Evolutionary conservation across 2,797 vertebrate genomes (phyloP), one percentile per base, ranked within the genome.

Genomic region (Steatocranus sp.): DNA sequence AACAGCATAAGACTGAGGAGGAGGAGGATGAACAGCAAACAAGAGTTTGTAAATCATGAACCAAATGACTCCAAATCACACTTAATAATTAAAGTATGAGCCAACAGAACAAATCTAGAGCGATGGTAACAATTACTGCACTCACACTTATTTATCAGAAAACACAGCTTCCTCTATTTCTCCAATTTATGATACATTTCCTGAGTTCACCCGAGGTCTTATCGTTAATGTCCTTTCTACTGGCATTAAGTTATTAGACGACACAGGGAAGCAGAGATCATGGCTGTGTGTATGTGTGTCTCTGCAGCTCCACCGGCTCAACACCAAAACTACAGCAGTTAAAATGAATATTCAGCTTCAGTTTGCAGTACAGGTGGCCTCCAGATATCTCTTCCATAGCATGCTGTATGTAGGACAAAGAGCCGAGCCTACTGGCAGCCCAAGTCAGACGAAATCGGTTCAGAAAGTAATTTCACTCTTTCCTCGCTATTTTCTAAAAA

Each of bases 341-440:
- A 46, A 41, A 70, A 18, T 70, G 38, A 70, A 5, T 70, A 8
- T 46, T 25, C 38, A 38, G 73, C 54, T 46, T 85, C 76, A 38
- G 75, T 70, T 51, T 84, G 68, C 73, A 38, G 73, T 20, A 41
- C 73, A 90, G 79, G 68, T 86, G 75, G 80, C 63, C n/a, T 78
- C 58, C 84, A 91, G 54, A 82, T 86, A 83, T 89, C 75, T 48
- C 80, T 78, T 78, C 46, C 63, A 53, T 3, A 53, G 54, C 77
- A 46, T 38, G 51, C 25, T 49, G 84, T 75, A 66, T 79, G 51
- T 83, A 58, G 38, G 25, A 30, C 68, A 48, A 73, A 48, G 2
- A 78, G 82, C 79, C 86, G 77, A 43, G 32, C 68, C 25, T 11
- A n/a, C 68, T 48, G 41, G 66, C 76, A 77, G 58, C 82, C 27